phyloP scores from a whole-genome alignment of 2,797 vertebrate species.

The Chromis chromis region DNA sequence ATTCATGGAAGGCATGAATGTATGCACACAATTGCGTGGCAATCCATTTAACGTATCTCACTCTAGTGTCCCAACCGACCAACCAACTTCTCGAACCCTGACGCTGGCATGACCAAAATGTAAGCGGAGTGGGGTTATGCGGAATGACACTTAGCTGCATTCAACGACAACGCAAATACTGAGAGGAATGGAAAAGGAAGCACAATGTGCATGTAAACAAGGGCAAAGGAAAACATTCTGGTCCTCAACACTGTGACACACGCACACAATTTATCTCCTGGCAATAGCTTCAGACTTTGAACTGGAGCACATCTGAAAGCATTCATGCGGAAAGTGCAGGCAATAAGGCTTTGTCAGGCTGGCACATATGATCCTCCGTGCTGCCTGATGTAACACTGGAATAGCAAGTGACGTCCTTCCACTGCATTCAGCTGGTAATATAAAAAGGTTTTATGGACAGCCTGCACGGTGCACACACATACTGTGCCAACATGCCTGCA shows the following conservation, averaged over 20 bases:
- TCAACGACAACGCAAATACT: conserved; percentile 9
- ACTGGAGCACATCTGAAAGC: conserved; percentile 65
- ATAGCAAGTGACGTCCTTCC: conserved; percentile 57
- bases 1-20: neutral
- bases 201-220: conserved; percentile 44
- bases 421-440: conserved; percentile 53
- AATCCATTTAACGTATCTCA: conserved; percentile 4
- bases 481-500: conserved; percentile 19
- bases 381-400: conserved; percentile 61
- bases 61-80: neutral
- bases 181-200: conserved; percentile 16
- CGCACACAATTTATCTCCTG: conserved; percentile 69
- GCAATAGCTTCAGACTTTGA: conserved; percentile 68
- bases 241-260: conserved; percentile 50
- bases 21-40: neutral
- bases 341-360: conserved; percentile 68
- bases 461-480: neutral
- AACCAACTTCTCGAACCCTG: neutral
- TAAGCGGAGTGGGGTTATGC: neutral
- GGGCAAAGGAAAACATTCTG: conserved; percentile 37
- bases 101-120: neutral
- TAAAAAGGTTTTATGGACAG: conserved; percentile 47
- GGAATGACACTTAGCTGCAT: conserved; percentile 23
- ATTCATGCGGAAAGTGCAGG: conserved; percentile 66
- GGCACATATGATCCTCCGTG: conserved; percentile 67